These are phyloP conservation scores for Pseudoips prasinana DNA, from an alignment of 2,888 invertebrate species.

Conservation along the genomic window DNA sequence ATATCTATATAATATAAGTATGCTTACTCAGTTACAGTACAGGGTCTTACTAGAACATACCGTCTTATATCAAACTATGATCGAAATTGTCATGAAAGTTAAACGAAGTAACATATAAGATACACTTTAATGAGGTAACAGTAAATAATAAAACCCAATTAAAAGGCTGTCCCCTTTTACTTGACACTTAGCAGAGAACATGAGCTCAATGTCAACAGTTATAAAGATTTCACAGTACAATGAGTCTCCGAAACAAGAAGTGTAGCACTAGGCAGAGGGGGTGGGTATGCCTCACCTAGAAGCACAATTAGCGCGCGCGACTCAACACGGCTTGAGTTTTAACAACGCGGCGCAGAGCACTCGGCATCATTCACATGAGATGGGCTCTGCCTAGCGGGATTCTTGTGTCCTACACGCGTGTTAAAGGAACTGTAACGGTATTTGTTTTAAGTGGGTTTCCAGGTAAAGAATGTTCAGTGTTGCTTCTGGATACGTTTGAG, in stretches of 20 bases:
- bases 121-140: conserved; percentile 18
- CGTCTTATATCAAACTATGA: too few species aligned
- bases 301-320: conserved; percentile 79
- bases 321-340: conserved; percentile 79
- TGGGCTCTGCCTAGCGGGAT: conserved; percentile 50
- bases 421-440: conserved; percentile 48
- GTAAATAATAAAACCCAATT: conserved; percentile 24
- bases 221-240: conserved; percentile 59
- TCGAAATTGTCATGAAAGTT: too few species aligned
- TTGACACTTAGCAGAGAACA: conserved; percentile 14
- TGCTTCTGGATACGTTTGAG: conserved; percentile 15
- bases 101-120: too few species aligned
- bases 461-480: conserved; percentile 32
- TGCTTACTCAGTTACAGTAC: too few species aligned
- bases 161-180: conserved; percentile 17
- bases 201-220: conserved; percentile 72
- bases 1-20: too few species aligned
- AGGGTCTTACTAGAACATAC: too few species aligned
- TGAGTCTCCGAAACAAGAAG: conserved; percentile 62
- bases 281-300: conserved; percentile 47
- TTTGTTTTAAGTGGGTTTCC: conserved; percentile 37
- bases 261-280: conserved; percentile 53
- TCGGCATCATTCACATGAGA: conserved; percentile 73
- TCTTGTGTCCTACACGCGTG: conserved; percentile 50
- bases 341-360: conserved; percentile 72